Conservation (phyloP, 2,113 vertebrate species). For the Hydropotes inermis region DNA sequence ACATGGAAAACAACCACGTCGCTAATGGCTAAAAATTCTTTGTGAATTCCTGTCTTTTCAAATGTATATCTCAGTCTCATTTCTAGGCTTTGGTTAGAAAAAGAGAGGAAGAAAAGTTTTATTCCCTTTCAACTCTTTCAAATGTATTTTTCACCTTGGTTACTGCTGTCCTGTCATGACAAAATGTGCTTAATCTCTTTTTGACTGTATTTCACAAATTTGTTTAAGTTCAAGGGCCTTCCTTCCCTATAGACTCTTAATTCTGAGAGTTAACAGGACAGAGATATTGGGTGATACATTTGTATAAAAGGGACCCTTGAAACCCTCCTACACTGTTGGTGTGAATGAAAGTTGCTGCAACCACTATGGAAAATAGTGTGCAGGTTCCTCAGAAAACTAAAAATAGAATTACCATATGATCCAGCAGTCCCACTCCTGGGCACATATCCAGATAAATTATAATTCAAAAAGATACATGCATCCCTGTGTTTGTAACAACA, state of each 20-base stretch:
- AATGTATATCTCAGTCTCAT: background rate
- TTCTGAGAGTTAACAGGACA: background rate
- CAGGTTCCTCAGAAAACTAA: background rate
- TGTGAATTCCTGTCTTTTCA: background rate
- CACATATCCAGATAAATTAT: background rate
- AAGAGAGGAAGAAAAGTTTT: background rate
- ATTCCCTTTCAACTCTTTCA: background rate
- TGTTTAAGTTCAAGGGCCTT: no score
- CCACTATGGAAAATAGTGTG: background rate
- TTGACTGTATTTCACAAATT: accelerated
- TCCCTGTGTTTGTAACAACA: background rate
- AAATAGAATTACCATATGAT: background rate
- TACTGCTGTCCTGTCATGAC: no score
- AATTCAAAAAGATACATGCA: background rate
- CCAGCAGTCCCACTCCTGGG: background rate
- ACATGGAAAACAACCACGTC: accelerated
- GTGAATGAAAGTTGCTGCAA: background rate
- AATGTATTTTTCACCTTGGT: background rate
- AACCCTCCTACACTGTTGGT: background rate
- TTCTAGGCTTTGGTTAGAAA: background rate
- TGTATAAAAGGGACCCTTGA: background rate
- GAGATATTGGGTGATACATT: accelerated
- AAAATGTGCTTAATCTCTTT: no score
- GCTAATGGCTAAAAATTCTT: background rate
- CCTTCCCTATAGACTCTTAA: background rate